These are phyloP conservation scores for Lophotriccus pileatus DNA, from an alignment of 2,797 vertebrate species.

Conservation along the genomic window DNA sequence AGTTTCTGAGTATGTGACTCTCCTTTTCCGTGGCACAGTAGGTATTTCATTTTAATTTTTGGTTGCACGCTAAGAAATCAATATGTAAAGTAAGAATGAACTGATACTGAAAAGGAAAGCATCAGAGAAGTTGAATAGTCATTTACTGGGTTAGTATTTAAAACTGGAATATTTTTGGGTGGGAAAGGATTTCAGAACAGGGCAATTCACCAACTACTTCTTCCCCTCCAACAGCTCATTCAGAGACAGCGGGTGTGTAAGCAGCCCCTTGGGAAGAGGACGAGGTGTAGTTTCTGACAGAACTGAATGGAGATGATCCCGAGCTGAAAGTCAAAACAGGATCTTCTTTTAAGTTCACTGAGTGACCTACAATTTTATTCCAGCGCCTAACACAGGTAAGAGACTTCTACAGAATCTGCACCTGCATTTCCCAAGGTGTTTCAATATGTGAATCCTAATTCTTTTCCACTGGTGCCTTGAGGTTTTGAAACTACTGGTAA, in stretches of 20 bases:
- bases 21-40: constrained; percentile 29
- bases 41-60: constrained; percentile 53
- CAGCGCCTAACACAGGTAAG: neutral
- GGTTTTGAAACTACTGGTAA: neutral
- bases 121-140: constrained; percentile 17
- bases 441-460: neutral
- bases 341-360: neutral
- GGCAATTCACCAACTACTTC: constrained; percentile 20
- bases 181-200: neutral
- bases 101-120: constrained; percentile 26
- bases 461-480: neutral
- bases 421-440: neutral
- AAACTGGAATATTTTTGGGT: constrained; percentile 16
- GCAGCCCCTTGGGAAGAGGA: neutral
- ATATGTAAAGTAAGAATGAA: neutral
- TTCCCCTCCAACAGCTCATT: constrained; percentile 35
- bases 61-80: constrained; percentile 26
- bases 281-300: neutral
- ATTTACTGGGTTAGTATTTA: neutral
- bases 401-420: neutral
- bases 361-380: neutral
- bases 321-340: constrained; percentile 22
- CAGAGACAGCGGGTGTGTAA: neutral
- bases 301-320: constrained; percentile 44
- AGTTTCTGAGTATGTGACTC: neutral